These are phyloP conservation scores for Lethocerus indicus DNA, from an alignment of 1,140 invertebrate genomes.

Conservation along the genomic window DNA sequence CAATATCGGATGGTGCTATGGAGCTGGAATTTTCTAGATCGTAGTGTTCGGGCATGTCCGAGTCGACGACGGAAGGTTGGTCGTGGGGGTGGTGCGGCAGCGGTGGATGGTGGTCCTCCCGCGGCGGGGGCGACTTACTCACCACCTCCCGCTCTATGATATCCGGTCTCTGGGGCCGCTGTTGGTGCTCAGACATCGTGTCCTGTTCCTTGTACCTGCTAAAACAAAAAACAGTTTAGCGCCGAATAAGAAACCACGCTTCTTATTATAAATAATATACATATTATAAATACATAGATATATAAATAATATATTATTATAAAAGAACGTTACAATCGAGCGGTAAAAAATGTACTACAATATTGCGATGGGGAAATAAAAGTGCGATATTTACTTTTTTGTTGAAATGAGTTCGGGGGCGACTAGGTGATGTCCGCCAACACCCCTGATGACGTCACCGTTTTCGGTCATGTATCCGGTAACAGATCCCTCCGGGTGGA, in stretches of 20 bases:
- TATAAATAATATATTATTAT: too few species aligned
- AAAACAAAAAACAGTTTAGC: neutral
- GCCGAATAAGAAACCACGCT: neutral
- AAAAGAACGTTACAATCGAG: too few species aligned
- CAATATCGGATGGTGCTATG: conserved; percentile 92
- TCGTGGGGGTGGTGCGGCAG: conserved; percentile 38
- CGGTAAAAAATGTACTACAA: too few species aligned
- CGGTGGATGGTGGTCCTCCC: conserved; percentile 57
- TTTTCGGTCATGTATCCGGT: conserved; percentile 43
- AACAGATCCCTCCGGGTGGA: conserved; percentile 25
- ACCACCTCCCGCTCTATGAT: conserved; percentile 82
- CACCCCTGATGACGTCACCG: conserved; percentile 44
- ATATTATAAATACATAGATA: too few species aligned
- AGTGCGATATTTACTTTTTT: conserved; percentile 40
- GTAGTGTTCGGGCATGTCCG: conserved; percentile 86
- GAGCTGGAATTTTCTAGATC: conserved; percentile 94
- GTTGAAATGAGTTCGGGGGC: conserved; percentile 61
- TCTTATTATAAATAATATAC: neutral
- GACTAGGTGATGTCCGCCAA: conserved; percentile 47
- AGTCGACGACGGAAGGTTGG: conserved; percentile 49
- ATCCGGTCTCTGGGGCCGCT: conserved; percentile 58
- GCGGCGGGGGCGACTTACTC: conserved; percentile 51
- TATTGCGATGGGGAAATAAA: too few species aligned
- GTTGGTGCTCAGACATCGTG: conserved; percentile 29
- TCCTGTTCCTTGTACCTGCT: conserved; percentile 60